Conservation (phyloP, 2,797 vertebrate species). For the Vireo griseus region DNA sequence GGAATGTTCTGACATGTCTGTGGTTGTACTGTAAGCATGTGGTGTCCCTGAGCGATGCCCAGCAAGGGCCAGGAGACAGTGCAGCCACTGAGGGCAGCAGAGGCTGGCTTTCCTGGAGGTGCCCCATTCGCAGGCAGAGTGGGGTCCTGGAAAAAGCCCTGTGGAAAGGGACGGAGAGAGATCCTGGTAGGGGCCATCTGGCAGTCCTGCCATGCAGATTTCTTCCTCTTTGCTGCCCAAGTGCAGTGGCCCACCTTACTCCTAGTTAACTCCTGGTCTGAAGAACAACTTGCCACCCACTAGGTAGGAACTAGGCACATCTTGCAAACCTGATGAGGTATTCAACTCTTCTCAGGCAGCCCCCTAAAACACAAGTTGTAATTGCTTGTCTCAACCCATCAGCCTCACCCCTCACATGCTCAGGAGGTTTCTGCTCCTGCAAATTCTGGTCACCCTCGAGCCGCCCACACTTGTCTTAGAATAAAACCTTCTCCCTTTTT, state of each 20-base stretch:
- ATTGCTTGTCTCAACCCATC: neutral
- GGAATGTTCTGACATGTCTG: neutral
- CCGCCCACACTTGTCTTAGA: neutral
- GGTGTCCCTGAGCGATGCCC: rapidly evolving
- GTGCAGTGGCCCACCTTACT: neutral
- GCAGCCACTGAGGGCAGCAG: neutral
- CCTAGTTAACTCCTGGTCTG: neutral
- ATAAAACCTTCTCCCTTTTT: neutral
- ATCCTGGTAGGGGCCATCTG: neutral
- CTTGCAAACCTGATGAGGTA: neutral
- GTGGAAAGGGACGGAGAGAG: neutral
- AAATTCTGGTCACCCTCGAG: neutral
- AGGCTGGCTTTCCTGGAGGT: neutral
- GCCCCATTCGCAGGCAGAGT: rapidly evolving
- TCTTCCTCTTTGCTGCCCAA: neutral
- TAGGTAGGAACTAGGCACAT: neutral
- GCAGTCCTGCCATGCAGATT: rapidly evolving
- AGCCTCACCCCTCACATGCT: neutral
- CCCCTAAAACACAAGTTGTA: neutral
- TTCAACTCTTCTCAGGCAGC: neutral
- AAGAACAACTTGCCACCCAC: neutral
- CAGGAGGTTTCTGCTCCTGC: neutral
- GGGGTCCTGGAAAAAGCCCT: neutral
- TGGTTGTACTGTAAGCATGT: neutral
- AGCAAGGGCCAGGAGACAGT: neutral